A percentile compares a stretch with the other conserved stretches of the same genome.
Conservation (phyloP, 2,797 vertebrate genomes). For the Rousettus madagascariensis region DNA sequence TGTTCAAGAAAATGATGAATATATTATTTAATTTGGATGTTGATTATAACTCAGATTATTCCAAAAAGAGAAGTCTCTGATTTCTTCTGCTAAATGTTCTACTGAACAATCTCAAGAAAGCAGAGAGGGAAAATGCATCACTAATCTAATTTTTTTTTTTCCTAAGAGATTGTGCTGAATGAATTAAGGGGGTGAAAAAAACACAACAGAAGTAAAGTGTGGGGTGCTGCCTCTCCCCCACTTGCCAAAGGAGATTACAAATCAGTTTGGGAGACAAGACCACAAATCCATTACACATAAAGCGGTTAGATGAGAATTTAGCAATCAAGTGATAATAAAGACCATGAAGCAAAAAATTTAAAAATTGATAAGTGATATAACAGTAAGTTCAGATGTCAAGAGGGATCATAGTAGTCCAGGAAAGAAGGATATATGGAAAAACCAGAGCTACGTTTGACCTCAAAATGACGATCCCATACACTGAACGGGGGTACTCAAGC, state of each 20-base stretch:
- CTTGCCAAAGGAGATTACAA: background rate
- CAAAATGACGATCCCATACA: background rate
- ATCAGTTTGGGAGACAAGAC: background rate
- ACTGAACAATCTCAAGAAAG: background rate
- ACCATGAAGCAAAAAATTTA: background rate
- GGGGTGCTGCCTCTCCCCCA: too few relatives aligned
- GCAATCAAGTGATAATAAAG: background rate
- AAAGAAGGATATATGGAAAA: background rate
- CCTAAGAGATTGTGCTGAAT: background rate
- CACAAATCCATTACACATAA: background rate
- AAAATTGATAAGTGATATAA: background rate
- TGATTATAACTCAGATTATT: background rate
- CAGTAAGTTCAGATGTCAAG: background rate
- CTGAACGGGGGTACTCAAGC: background rate
- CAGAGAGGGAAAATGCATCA: background rate
- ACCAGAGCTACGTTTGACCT: background rate
- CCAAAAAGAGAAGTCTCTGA: background rate
- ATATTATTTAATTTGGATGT: background rate
- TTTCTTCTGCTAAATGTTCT: background rate
- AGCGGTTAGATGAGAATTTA: background rate
- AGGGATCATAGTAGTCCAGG: background rate
- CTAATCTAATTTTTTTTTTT: background rate
- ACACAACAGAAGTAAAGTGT: background rate
- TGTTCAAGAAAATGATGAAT: slow-evolving; percentile 12
- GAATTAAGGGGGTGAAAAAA: background rate